Conservation (phyloP, 2,888 invertebrate species). For the Heliconius ismenius region DNA sequence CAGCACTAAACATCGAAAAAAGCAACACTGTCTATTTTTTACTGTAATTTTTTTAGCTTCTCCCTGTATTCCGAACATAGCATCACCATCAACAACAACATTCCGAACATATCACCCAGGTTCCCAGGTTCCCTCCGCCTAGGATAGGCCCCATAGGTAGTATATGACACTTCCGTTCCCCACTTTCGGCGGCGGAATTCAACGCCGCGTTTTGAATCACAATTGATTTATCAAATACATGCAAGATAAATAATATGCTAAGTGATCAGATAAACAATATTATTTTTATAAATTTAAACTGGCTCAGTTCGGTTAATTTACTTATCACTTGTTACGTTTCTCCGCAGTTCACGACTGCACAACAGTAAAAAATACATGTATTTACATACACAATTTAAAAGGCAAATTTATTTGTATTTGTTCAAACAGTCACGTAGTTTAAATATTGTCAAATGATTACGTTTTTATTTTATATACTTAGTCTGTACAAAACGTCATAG, state of each 20-base stretch:
- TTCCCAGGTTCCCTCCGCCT: too few species aligned
- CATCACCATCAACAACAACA: too few species aligned
- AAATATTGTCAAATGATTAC: background rate
- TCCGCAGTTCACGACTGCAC: background rate
- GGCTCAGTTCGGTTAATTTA: background rate
- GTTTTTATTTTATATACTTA: too few species aligned
- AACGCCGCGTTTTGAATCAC: too few species aligned
- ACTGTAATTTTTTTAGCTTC: too few species aligned
- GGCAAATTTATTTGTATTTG: background rate
- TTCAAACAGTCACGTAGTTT: slow-evolving; percentile 9
- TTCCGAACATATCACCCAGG: too few species aligned
- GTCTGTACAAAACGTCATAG: too few species aligned
- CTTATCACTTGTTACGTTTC: slow-evolving; percentile 1
- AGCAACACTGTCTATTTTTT: background rate
- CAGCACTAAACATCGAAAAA: background rate
- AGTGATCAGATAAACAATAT: background rate
- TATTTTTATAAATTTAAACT: background rate
- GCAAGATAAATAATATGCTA: background rate
- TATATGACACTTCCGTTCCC: too few species aligned
- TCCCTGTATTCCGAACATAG: too few species aligned
- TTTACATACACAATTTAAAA: background rate
- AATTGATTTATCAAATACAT: too few species aligned
- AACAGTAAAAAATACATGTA: background rate
- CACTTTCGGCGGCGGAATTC: too few species aligned
- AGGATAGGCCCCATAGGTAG: too few species aligned